phyloP scores from a whole-genome alignment of 2,113 vertebrate species.

The Paramisgurnus dabryanus region DNA sequence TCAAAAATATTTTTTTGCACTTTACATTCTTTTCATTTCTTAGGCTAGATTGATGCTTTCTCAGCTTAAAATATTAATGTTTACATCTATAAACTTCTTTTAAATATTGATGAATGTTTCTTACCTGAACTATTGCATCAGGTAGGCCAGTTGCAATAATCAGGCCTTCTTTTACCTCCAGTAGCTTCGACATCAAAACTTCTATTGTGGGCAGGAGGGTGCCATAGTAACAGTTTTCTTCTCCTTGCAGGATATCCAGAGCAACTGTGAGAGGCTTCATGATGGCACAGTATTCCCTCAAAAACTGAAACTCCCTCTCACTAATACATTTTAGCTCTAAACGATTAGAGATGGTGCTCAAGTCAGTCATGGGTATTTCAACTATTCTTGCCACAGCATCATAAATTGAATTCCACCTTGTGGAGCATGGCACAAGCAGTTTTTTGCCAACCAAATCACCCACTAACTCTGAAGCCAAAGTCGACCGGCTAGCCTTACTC shows the following conservation, averaged over 20 bases:
- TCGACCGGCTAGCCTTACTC: not conserved
- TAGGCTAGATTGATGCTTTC: not conserved
- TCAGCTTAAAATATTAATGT: not conserved
- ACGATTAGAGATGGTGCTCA: not conserved
- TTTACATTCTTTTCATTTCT: not conserved
- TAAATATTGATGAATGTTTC: conserved; percentile 5
- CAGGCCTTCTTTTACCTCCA: conserved; percentile 14
- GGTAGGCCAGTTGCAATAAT: conserved; percentile 13
- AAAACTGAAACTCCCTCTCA: not conserved
- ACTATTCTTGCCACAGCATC: not conserved
- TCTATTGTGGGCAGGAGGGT: not conserved
- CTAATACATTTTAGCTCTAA: not conserved
- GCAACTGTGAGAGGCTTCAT: not conserved
- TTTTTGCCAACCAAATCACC: not conserved
- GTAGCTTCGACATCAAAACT: conserved; percentile 3
- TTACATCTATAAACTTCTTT: not conserved
- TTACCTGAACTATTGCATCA: conserved; percentile 21
- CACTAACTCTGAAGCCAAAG: not conserved
- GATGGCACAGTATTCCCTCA: not conserved
- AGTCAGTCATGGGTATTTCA: not conserved
- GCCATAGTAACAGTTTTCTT: not conserved
- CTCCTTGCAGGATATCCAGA: not conserved
- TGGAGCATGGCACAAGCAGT: not conserved
- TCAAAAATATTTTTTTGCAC: not conserved
- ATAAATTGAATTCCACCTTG: not conserved